These are phyloP conservation scores for Cossypha caffra DNA, from an alignment of 2,797 vertebrate species.

Conservation along the genomic window DNA sequence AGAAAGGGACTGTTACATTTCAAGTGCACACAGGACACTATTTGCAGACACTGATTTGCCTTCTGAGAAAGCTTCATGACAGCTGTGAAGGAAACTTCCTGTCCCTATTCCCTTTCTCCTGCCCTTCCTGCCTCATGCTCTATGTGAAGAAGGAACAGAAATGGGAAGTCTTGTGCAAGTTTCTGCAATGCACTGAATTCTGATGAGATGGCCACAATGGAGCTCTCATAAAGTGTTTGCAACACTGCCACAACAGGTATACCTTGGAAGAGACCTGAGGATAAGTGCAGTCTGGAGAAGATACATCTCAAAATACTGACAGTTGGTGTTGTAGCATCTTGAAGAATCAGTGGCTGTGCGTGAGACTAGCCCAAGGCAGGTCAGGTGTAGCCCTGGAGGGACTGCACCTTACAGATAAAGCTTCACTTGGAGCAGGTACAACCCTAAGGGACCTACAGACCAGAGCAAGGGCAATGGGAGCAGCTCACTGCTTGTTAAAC, in stretches of 20 bases:
- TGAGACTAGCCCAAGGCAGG: neutral
- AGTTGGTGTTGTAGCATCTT: neutral
- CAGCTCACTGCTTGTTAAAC: neutral
- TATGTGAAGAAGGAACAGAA: neutral
- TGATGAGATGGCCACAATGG: neutral
- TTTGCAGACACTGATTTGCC: neutral
- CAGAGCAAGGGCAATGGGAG: neutral
- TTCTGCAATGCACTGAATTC: neutral
- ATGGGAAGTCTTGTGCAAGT: neutral
- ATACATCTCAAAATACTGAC: neutral
- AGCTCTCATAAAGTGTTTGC: neutral
- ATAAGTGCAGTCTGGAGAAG: neutral
- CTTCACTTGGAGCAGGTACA: neutral
- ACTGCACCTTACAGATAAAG: neutral
- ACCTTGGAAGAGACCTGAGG: neutral
- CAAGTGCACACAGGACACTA: neutral
- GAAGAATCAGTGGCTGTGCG: neutral
- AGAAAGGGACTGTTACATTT: neutral
- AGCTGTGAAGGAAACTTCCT: neutral
- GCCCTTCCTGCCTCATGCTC: neutral
- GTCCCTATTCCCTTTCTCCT: neutral
- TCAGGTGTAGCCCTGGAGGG: neutral
- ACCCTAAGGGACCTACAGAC: fast-evolving
- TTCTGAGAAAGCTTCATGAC: neutral
- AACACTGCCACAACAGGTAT: neutral